These are phyloP conservation scores for Harpegnathos saltator DNA, from an alignment of 1,140 invertebrate genomes.

Conservation along the genomic window DNA sequence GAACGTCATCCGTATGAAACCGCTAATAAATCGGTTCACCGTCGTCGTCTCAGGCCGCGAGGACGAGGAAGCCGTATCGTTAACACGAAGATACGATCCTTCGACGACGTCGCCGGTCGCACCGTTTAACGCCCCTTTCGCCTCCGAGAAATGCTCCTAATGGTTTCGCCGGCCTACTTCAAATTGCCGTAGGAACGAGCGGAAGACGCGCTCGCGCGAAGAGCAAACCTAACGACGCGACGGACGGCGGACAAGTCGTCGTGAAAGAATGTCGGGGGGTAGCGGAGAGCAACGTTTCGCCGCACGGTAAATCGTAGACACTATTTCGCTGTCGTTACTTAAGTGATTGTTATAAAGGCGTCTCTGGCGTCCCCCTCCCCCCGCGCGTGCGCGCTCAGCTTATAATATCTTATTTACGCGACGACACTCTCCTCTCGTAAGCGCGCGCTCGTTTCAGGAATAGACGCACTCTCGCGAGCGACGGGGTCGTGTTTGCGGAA, in stretches of 20 bases:
- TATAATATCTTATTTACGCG: slow-evolving; percentile 40
- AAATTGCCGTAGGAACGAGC: slow-evolving; percentile 61
- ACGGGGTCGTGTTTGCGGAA: neutral
- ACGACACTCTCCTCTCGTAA: neutral
- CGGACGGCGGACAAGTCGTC: slow-evolving; percentile 42
- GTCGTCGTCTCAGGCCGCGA: slow-evolving; percentile 6
- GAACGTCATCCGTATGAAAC: too few species aligned
- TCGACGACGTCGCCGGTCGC: slow-evolving; percentile 55
- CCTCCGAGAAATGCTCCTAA: slow-evolving; percentile 63
- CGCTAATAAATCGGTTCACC: neutral
- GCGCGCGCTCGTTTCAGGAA: neutral
- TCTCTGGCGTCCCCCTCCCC: too few species aligned
- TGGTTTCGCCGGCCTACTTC: slow-evolving; percentile 61
- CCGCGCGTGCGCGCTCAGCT: neutral
- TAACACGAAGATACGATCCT: slow-evolving; percentile 59
- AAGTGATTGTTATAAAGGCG: slow-evolving; percentile 51
- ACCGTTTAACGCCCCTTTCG: slow-evolving; percentile 64
- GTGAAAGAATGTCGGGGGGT: slow-evolving; percentile 27
- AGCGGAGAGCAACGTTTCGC: neutral
- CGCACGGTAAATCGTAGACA: slow-evolving; percentile 32
- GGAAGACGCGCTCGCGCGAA: slow-evolving; percentile 38
- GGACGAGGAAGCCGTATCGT: slow-evolving; percentile 51
- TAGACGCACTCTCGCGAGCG: neutral
- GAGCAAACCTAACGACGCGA: slow-evolving; percentile 56
- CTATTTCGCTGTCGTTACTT: slow-evolving; percentile 32